Evolutionary conservation across 2,797 vertebrate genomes (phyloP), one percentile per base, ranked within the genome.

Genomic region (Hafferia zeledoni): DNA sequence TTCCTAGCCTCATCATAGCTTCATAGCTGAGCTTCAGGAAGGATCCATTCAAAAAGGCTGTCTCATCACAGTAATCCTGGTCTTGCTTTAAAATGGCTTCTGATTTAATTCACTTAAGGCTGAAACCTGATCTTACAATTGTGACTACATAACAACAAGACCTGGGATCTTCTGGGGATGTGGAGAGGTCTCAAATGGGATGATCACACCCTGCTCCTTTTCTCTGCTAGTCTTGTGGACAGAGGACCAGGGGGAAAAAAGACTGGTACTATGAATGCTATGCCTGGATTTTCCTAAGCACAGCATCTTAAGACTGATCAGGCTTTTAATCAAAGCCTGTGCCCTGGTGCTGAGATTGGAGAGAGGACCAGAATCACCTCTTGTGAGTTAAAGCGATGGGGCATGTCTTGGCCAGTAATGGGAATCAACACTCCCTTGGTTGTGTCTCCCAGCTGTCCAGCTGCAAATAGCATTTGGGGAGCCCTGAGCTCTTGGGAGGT

Each of bases 81-180:
- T 84, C 70, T 83, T 84, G 81, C 61, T 85, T 92, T 94, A 74
- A 95, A 94, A 96, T 95, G 96, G 93, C 89, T 95, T 76, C 95
- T 95, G 60, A 84, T 87, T 67, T 85, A 85, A 90, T 87, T 80
- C 53, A 69, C 18, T 80, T 72, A 78, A 56, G 89, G 44, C 59
- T 88, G 49, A 86, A 70, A 85, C 55, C 46, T 63, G 50, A 72
- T 93, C 90, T 96, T 64, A 79, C 63, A 70, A 35, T 57, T 71
- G 47, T 37, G 49, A 33, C 69, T 63, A 59, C 2, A 1, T 69
- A 69, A 88, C 31, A 92, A 52, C 30, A 46, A 90, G 77, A 87
- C 25, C n/a, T 49, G 39, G 31, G 50, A 77, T 78, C 56, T 39
- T 52, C 53, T 47, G 30, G 65, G 35, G 3, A 1, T 13, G 55